Evolutionary conservation across 35 echinoderm and acorn worm genomes (phyloP).

Genomic region (Stichopus chloronotus): DNA sequence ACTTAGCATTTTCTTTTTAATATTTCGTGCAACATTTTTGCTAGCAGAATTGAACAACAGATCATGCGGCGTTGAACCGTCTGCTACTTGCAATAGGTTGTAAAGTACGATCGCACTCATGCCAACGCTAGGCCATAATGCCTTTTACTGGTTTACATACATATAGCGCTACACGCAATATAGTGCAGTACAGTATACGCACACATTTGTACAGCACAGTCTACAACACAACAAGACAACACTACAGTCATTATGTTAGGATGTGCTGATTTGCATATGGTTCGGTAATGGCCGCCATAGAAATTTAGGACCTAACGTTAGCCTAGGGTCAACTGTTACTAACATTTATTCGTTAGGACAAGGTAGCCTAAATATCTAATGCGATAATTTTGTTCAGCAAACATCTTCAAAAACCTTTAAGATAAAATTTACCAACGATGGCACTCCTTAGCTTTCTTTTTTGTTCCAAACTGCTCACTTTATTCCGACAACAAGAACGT

Average conservation of each 20-base stretch:
- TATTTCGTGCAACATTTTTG: too few species aligned
- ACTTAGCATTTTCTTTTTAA: too few species aligned
- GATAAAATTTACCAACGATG: background rate
- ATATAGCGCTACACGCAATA: too few species aligned
- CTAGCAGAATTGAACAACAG: too few species aligned
- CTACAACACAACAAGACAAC: background rate
- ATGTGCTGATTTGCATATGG: conserved; percentile 59
- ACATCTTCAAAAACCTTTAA: background rate
- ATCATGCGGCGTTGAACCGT: background rate
- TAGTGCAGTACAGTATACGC: background rate
- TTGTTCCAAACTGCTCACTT: background rate
- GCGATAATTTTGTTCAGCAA: background rate
- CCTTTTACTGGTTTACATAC: too few species aligned
- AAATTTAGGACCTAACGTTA: conserved; percentile 52
- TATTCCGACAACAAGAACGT: conserved; percentile 15
- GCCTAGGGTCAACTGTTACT: conserved; percentile 54
- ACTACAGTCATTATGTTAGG: conserved; percentile 57
- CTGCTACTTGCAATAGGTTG: background rate
- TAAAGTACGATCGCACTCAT: background rate
- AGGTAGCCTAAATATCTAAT: conserved; percentile 35
- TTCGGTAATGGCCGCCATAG: conserved; percentile 51
- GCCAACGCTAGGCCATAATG: background rate
- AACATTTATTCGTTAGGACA: conserved; percentile 60
- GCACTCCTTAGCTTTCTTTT: background rate
- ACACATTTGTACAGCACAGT: background rate